These are phyloP conservation scores for Stenodema calcarata DNA, from an alignment of 2,888 invertebrate species.

Conservation along the genomic window DNA sequence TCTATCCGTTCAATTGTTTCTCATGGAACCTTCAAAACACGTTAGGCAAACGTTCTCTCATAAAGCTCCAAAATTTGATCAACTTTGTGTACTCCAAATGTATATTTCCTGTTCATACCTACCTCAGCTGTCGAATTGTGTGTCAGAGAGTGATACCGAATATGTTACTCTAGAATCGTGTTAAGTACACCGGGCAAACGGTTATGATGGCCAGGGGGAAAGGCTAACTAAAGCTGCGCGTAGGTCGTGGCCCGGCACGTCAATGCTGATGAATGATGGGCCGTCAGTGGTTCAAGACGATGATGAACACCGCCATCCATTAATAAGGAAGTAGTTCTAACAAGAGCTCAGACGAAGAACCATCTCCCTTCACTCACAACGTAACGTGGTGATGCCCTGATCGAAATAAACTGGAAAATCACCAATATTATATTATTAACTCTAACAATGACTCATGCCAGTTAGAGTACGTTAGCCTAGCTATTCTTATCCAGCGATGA, in stretches of 20 bases:
- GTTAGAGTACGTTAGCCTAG: too few relatives aligned
- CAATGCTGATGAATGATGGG: conserved; percentile 40
- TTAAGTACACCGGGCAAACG: neutral
- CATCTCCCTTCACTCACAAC: neutral
- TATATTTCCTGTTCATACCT: too few relatives aligned
- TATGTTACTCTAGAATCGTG: neutral
- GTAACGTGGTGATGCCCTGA: neutral
- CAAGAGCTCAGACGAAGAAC: neutral
- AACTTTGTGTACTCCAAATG: too few relatives aligned
- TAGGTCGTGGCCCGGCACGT: conserved; percentile 27
- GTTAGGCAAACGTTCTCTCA: too few relatives aligned
- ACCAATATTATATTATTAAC: neutral
- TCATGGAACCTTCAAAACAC: too few relatives aligned
- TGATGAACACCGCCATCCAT: conserved; percentile 39
- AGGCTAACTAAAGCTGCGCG: conserved; percentile 27
- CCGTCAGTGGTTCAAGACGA: conserved; percentile 17
- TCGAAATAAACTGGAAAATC: neutral
- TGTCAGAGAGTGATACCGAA: neutral
- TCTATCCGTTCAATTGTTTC: too few relatives aligned
- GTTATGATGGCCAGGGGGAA: neutral
- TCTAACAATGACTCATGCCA: too few relatives aligned
- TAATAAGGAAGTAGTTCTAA: conserved; percentile 44
- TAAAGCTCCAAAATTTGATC: too few relatives aligned
- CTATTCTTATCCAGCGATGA: too few relatives aligned
- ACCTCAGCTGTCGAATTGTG: too few relatives aligned